These are phyloP conservation scores for Neomicropteryx cornuta DNA, from an alignment of 1,140 invertebrate genomes.

Conservation along the genomic window DNA sequence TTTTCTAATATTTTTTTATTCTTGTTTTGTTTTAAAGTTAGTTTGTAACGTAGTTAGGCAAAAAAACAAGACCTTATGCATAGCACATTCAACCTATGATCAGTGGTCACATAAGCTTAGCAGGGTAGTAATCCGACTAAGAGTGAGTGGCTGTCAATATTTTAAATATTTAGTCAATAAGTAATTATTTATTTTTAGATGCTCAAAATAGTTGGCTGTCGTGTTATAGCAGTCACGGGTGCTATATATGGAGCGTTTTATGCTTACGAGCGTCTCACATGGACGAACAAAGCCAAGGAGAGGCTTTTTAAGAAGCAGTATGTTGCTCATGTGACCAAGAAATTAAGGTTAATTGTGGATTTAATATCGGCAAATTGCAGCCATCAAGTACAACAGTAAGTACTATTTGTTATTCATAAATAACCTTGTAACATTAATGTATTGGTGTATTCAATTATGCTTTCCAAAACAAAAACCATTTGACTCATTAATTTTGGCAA, in stretches of 20 bases:
- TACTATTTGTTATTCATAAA: constrained; percentile 16
- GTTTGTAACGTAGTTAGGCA: too few species aligned
- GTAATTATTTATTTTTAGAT: constrained; percentile 47
- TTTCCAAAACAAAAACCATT: too few species aligned
- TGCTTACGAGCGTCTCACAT: constrained; percentile 90
- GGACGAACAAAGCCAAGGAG: constrained; percentile 97
- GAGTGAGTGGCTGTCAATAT: background rate
- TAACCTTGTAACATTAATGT: background rate
- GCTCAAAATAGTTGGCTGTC: constrained; percentile 96
- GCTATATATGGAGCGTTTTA: constrained; percentile 87
- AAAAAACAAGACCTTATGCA: too few species aligned
- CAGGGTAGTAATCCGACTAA: too few species aligned
- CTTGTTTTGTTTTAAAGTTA: too few species aligned
- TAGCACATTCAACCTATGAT: constrained; percentile 1
- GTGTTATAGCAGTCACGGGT: constrained; percentile 75
- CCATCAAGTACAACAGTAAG: constrained; percentile 94
- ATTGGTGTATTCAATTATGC: too few species aligned
- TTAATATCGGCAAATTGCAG: constrained; percentile 97
- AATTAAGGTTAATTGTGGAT: constrained; percentile 91
- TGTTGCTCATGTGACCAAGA: constrained; percentile 87
- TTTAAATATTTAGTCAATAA: constrained; percentile 2
- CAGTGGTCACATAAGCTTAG: background rate
- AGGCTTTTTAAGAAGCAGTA: constrained; percentile 93
- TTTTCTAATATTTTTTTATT: too few species aligned
- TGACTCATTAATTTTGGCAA: too few species aligned